These are phyloP conservation scores for Apocrypta bakeri DNA, from an alignment of 1,140 invertebrate species.

Conservation along the genomic window DNA sequence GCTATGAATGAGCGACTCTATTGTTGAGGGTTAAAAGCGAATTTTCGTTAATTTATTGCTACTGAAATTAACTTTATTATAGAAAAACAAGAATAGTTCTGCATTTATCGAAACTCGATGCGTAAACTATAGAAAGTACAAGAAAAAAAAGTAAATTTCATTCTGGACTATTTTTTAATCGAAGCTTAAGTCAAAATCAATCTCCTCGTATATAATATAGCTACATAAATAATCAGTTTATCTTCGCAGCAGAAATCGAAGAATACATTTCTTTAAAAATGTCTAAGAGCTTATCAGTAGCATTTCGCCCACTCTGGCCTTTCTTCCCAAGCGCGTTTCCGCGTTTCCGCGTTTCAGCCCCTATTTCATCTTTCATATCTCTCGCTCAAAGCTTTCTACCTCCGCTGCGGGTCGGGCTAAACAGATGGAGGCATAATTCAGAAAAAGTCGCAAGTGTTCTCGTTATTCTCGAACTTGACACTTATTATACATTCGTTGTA, in stretches of 20 bases:
- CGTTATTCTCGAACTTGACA: constrained; percentile 38
- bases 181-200: no score
- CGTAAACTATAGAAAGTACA: no score
- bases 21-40: neutral
- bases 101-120: no score
- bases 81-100: no score
- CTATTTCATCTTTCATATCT: constrained; percentile 30
- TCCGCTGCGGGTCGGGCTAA: constrained; percentile 4
- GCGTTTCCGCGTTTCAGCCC: neutral
- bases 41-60: neutral
- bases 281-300: neutral
- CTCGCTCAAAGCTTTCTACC: neutral
- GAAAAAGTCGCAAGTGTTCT: neutral
- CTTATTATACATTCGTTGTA: constrained; percentile 30
- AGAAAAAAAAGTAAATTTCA: no score
- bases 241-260: neutral
- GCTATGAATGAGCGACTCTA: neutral
- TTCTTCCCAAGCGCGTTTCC: neutral
- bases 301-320: neutral
- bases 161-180: no score
- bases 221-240: neutral
- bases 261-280: neutral
- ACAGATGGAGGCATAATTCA: constrained; percentile 32
- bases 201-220: no score
- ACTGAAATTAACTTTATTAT: neutral